These are phyloP conservation scores for Drosophila micromelanica DNA, from an alignment of 1,140 invertebrate genomes.

Conservation along the genomic window DNA sequence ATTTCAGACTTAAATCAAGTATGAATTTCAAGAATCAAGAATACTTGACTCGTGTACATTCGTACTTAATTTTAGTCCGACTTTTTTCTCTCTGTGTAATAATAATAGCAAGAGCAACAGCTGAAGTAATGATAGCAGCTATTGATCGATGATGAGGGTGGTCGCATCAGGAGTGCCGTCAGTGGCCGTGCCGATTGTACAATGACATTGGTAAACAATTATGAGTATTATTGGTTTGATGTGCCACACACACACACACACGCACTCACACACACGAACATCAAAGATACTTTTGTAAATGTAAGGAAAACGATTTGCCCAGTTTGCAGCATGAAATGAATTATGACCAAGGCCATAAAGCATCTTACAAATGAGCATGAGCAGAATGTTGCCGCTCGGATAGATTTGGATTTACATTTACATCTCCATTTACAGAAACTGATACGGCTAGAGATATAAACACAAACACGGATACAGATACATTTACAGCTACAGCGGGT, in stretches of 20 bases:
- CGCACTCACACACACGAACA: slow-evolving; percentile 11
- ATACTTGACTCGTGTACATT: too few species aligned
- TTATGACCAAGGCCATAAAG: slow-evolving; percentile 74
- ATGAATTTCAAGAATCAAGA: too few species aligned
- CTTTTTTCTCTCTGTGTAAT: too few species aligned
- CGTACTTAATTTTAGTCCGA: too few species aligned
- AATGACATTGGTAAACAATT: slow-evolving; percentile 38
- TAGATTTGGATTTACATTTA: slow-evolving; percentile 35
- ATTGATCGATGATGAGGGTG: slow-evolving; percentile 38
- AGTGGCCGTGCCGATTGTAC: slow-evolving; percentile 24
- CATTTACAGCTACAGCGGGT: slow-evolving; percentile 1
- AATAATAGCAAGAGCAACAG: background rate
- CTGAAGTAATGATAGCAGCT: slow-evolving; percentile 25
- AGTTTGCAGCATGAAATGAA: slow-evolving; percentile 46
- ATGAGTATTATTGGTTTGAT: slow-evolving; percentile 26
- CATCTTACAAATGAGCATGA: slow-evolving; percentile 42
- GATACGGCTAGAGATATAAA: slow-evolving; percentile 21
- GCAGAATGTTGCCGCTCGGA: slow-evolving; percentile 17
- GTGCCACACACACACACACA: background rate
- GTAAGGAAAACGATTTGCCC: background rate
- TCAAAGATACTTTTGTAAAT: slow-evolving; percentile 6
- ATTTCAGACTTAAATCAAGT: too few species aligned
- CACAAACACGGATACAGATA: background rate
- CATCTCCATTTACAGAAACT: slow-evolving; percentile 9
- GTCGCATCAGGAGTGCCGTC: slow-evolving; percentile 8